Base-by-base conservation (phyloP, 2,113 vertebrate genomes). In the Leiothrix lutea region DNA sequence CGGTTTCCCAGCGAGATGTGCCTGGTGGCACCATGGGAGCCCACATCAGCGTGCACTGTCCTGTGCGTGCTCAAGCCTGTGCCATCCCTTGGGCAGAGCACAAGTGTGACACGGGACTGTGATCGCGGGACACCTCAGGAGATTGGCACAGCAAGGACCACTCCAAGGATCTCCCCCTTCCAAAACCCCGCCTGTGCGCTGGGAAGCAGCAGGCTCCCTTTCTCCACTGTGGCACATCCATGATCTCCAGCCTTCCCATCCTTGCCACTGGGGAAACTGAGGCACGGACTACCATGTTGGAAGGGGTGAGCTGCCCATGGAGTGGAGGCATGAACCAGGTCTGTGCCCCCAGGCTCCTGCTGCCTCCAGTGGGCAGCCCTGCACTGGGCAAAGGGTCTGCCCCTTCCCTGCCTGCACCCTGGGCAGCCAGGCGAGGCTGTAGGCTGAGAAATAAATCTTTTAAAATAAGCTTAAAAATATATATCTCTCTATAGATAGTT, bases 401-500 rank as follows among this genome's bases (percentile, higher is more conserved):
- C 81, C 87, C 4, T 75, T 92, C 62, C 62, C 75, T 77, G 86
- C 82, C 91, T 86, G 80, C 78, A 75, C 96, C 62, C 80, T 60
- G 54, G 94, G 66, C 88, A 96, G 94, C 58, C 0, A 0, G 90
- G 81, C 1, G 5, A 92, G 85, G 94, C 95, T 26, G 1, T 65
- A 48, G 90, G 85, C 90, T 93, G 90, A 96, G 95, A 97, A 97
- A 97, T 97, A 97, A 97, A 96, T 96, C 90, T 95, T 94, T 97
- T 73, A 96, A 97, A 97, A 97, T 97, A 97, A 96, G 92, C 94
- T 97, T 97, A 97, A 97, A 97, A 97, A 97, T 97, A 97, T 97
- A 97, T 97, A 97, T 96, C 92, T 97, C 96, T 97, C 96, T 97
- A 97, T 97, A 97, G 96, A 97, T 97, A 97, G 95, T 95, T 97